Evolutionary conservation across 2,113 vertebrate species (phyloP).

Genomic region (Sclerurus mexicanus): DNA sequence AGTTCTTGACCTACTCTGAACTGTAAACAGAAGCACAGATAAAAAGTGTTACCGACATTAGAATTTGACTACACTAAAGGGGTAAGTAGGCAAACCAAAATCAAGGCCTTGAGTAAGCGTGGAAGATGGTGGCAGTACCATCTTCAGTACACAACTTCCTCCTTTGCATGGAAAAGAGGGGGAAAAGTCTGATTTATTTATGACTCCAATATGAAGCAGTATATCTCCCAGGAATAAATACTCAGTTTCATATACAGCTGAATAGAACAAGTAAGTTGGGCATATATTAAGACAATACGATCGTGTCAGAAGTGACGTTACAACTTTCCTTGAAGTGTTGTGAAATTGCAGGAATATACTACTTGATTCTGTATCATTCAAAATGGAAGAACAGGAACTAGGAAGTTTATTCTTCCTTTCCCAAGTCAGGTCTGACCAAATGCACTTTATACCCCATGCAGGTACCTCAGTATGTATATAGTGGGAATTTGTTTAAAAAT

Average conservation of each 20-base stretch:
- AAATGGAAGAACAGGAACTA: neutral
- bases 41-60: neutral
- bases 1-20: neutral
- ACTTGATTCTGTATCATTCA: neutral
- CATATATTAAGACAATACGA: neutral
- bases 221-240: neutral
- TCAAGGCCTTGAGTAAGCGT: neutral
- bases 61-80: neutral
- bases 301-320: neutral
- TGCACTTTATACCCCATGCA: neutral
- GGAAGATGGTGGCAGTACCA: neutral
- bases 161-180: neutral
- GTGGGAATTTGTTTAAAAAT: neutral
- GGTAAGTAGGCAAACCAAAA: neutral
- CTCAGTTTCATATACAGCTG: neutral
- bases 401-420: neutral
- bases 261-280: neutral
- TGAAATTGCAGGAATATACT: neutral
- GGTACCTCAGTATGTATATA: neutral
- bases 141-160: neutral
- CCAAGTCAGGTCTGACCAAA: neutral
- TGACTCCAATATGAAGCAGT: neutral
- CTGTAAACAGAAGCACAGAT: neutral
- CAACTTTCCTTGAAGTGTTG: neutral
- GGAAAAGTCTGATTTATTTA: neutral